Conservation (phyloP, 2,888 invertebrate genomes). For the Pristionchus entomophagus region DNA sequence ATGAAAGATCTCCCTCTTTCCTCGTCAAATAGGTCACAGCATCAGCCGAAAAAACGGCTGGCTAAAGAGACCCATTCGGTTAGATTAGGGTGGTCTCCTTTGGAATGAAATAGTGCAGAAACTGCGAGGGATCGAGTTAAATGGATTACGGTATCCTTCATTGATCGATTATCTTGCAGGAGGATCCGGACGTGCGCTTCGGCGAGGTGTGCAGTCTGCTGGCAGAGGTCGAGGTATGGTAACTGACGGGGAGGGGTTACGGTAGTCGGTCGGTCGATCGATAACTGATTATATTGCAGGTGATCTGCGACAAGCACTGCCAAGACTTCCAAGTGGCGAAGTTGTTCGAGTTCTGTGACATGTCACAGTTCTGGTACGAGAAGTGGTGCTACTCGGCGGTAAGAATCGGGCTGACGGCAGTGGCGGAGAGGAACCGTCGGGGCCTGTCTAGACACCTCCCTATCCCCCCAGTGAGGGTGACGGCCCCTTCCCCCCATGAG, state of each 20-base stretch:
- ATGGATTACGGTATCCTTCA: too few species aligned
- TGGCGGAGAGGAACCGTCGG: too few species aligned
- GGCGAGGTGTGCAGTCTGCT: constrained; percentile 69
- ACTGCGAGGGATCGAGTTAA: background rate
- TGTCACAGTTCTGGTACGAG: constrained; percentile 68
- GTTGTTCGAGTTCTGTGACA: constrained; percentile 72
- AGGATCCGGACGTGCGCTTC: constrained; percentile 64
- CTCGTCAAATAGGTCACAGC: too few species aligned
- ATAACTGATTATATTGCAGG: constrained; percentile 53
- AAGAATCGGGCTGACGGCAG: too few species aligned
- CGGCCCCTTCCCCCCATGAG: too few species aligned
- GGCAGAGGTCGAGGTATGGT: constrained; percentile 68
- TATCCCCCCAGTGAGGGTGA: too few species aligned
- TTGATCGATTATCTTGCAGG: constrained; percentile 12
- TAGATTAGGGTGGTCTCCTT: too few species aligned
- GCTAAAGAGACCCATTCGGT: too few species aligned
- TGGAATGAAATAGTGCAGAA: background rate
- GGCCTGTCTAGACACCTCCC: too few species aligned
- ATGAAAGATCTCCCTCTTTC: too few species aligned
- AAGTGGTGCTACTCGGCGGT: constrained; percentile 49
- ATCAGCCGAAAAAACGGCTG: too few species aligned
- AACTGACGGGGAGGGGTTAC: background rate
- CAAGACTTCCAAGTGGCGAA: constrained; percentile 74
- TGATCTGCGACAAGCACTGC: constrained; percentile 66
- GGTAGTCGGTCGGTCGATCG: too few species aligned